Evolutionary conservation across 1,140 invertebrate genomes (phyloP).

Genomic region (Dendroctonus ponderosae): DNA sequence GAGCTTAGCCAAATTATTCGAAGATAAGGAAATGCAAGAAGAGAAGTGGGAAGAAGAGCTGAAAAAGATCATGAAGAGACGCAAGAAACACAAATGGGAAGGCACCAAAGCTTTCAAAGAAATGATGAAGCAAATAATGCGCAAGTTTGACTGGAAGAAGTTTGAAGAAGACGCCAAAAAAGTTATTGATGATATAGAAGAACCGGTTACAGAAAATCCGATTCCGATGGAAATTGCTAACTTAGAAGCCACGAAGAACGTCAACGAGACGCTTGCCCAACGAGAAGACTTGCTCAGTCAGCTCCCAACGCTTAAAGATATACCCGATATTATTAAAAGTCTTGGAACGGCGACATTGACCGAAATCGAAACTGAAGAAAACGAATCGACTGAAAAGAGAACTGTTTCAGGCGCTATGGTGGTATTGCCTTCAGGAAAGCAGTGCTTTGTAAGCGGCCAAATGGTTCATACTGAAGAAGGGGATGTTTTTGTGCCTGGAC

Average conservation of each 20-base stretch:
- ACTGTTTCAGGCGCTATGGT: constrained; percentile 49
- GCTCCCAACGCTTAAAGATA: constrained; percentile 63
- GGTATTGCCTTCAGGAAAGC: constrained; percentile 50
- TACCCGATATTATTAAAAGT: constrained; percentile 62
- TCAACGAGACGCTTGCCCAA: constrained; percentile 55
- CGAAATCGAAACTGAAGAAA: constrained; percentile 56
- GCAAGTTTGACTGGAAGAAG: constrained; percentile 63
- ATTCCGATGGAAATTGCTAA: constrained; percentile 54
- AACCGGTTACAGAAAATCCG: constrained; percentile 43
- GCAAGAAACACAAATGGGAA: constrained; percentile 51
- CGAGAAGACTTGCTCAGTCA: constrained; percentile 53
- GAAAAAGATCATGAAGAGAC: constrained; percentile 45
- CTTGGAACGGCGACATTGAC: constrained; percentile 60
- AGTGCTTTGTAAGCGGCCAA: constrained; percentile 66
- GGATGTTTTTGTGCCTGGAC: constrained; percentile 69
- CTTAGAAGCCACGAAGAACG: constrained; percentile 58
- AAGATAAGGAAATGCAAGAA: constrained; percentile 67
- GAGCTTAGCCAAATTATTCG: constrained; percentile 70
- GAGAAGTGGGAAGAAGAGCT: constrained; percentile 58
- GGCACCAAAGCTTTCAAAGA: constrained; percentile 57
- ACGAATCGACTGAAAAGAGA: constrained; percentile 52
- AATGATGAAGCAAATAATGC: constrained; percentile 58
- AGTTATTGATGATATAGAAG: constrained; percentile 53
- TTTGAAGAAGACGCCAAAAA: constrained; percentile 58
- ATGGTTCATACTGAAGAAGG: constrained; percentile 68